Conservation (phyloP, 1,140 invertebrate genomes). For the Ips typographus region DNA sequence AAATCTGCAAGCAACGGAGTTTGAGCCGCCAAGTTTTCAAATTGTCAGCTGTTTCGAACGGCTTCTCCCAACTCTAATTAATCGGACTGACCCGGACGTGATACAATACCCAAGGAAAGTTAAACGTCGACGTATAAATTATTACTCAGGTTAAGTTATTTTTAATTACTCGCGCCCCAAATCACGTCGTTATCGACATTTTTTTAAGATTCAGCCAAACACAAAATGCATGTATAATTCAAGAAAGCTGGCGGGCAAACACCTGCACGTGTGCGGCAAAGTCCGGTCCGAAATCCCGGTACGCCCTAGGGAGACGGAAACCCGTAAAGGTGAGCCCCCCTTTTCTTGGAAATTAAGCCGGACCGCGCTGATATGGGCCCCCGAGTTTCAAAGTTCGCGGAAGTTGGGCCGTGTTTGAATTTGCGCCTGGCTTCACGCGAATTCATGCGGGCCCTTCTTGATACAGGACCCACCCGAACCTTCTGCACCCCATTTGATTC, state of each 20-base stretch:
- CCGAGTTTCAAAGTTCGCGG: conserved; percentile 39
- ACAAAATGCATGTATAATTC: conserved; percentile 7
- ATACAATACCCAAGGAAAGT: conserved; percentile 36
- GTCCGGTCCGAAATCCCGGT: conserved; percentile 12
- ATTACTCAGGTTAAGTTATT: conserved; percentile 42
- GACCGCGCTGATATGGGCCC: conserved; percentile 47
- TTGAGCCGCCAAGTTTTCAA: conserved; percentile 41
- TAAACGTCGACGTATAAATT: conserved; percentile 44
- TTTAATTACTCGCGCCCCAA: conserved; percentile 41
- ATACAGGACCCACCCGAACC: neutral
- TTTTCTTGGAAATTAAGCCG: conserved; percentile 40
- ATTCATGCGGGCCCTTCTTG: conserved; percentile 43
- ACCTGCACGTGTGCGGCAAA: conserved; percentile 19
- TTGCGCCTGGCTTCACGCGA: conserved; percentile 48
- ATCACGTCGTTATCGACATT: neutral
- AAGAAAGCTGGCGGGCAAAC: conserved; percentile 8
- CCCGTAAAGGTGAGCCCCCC: conserved; percentile 18
- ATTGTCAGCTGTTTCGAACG: conserved; percentile 47
- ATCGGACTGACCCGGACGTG: conserved; percentile 44
- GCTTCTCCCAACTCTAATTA: conserved; percentile 43
- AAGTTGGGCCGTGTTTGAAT: conserved; percentile 48
- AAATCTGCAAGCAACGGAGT: conserved; percentile 41
- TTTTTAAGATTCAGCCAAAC: conserved; percentile 32
- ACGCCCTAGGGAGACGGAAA: conserved; percentile 18
- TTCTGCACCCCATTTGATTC: no score